These are phyloP conservation scores for Buathra laborator DNA, from an alignment of 2,888 invertebrate species.

Conservation along the genomic window DNA sequence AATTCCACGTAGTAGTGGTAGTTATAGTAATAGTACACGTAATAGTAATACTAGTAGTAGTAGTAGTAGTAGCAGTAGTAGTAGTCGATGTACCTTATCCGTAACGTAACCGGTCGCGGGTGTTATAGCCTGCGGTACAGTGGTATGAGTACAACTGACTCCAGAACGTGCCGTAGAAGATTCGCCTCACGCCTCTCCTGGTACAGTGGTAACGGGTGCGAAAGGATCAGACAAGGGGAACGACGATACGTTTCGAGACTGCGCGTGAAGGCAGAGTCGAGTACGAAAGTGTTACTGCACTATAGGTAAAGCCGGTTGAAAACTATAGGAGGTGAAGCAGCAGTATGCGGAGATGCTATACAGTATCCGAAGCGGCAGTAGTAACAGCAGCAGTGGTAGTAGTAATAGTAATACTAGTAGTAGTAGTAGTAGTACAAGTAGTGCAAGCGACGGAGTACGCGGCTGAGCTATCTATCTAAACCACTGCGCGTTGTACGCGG, in stretches of 20 bases:
- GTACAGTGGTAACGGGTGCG: slow-evolving; percentile 40
- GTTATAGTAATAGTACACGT: background rate
- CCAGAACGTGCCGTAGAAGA: slow-evolving; percentile 5
- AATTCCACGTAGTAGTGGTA: background rate
- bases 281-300: slow-evolving; percentile 29
- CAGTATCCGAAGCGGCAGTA: slow-evolving; percentile 60
- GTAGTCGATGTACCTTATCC: background rate
- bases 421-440: slow-evolving; percentile 64
- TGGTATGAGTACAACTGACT: slow-evolving; percentile 21
- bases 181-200: slow-evolving; percentile 39
- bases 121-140: slow-evolving; percentile 7
- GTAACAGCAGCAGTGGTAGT: slow-evolving; percentile 47
- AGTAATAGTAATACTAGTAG: slow-evolving; percentile 52
- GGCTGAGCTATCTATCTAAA: slow-evolving; percentile 67
- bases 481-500: slow-evolving; percentile 54
- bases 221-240: slow-evolving; percentile 60
- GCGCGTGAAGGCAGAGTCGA: slow-evolving; percentile 39
- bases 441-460: slow-evolving; percentile 50
- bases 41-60: background rate
- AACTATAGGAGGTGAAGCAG: slow-evolving; percentile 14
- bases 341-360: slow-evolving; percentile 28
- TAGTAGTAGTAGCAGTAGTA: background rate
- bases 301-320: slow-evolving; percentile 42
- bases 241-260: slow-evolving; percentile 55
- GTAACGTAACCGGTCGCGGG: background rate